Evolutionary conservation across 2,113 vertebrate species (phyloP), one percentile per base, ranked within the genome.

Genomic region (Hydropotes inermis): DNA sequence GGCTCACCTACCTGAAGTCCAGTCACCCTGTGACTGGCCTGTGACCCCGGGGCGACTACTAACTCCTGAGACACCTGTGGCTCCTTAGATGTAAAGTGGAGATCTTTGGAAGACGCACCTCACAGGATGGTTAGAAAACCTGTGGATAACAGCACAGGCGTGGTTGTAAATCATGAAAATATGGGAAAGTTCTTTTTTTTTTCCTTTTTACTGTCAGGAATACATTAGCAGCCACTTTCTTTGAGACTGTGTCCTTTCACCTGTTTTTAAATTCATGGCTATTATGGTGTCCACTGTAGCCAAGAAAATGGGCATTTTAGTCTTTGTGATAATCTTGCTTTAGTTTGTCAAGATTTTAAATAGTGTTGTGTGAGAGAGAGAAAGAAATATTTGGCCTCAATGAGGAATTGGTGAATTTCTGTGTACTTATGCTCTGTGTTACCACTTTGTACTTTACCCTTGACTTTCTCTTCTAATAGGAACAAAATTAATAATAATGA

Each of bases 31-130:
- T 70, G 67, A 82, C 11, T 4, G 45, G 23, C 55, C 33, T 27
- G 14, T 50, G 14, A 36, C 55, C n/a, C 4, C 10, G 45, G 13
- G 36, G 19, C 10, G 2, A 33, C 27, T 5, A 0, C 58, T 47
- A 36, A 36, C 64, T 36, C 10, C 3, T 3, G 6, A 11, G 16
- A 45, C 0, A 1, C 39, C 16, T 21, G 2, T 0, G 50, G 28
- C n/a, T 67, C 16, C 14, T 12, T 27, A 6, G 12, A 7, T 78
- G 2, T 52, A 14, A 67, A 52, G 45, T 16, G 14, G 50, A 33
- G 9, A 21, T 83, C 21, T 0, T 0, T 21, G 21, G 21, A 61
- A 58, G 55, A 12, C 60, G 21, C 12, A 23, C 39, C 7, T 81
- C 54, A 17, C 27, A 17, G 13, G 28, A 21, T 33, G 5, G 39